Evolutionary conservation across 2,797 vertebrate genomes (phyloP), one percentile per base, ranked within the genome.

Genomic region (Carapus acus): DNA sequence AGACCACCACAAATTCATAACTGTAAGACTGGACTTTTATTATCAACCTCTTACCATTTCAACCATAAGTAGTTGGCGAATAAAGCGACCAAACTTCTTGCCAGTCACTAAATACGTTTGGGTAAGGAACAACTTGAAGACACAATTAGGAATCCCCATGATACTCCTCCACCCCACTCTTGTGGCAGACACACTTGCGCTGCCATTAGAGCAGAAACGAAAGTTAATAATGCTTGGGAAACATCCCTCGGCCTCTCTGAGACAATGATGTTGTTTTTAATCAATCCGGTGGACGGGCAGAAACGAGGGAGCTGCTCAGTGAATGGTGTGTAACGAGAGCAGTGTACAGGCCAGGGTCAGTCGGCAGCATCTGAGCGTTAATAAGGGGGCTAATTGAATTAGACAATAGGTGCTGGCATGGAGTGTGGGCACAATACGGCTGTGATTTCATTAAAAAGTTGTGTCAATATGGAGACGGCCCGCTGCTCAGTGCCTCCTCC

Each of bases 321-420:
- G 59, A 76, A 78, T 58, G 64, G 49, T 66, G 67, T 71, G 66
- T 45, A 60, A 71, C 59, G 56, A 58, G 67, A 67, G 59, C 64
- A 67, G 48, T 52, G 59, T 68, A 66, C 4, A 21, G 74, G 70
- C 68, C 72, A 63, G 70, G 74, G 76, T 75, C 72, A 82, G 76
- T 72, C 77, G 74, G 75, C 76, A 78, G 72, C 73, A 82, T 79
- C 64, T 70, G 71, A 85, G 82, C 62, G 72, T 88, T 86, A 85
- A 86, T 86, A 85, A 86, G 74, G 69, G 63, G 69, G 69, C 64
- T 83, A 86, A 88, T 85, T 84, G 69, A 86, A 88, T 88, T 84
- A 87, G 72, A 77, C 76, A 77, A 82, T 82, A 76, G 79, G 76
- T 69, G 73, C 79, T 80, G 62, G 80, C 71, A 75, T 77, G 74